phyloP scores from a whole-genome alignment of 2,888 invertebrate species.

The Drosophila villosipedis region DNA sequence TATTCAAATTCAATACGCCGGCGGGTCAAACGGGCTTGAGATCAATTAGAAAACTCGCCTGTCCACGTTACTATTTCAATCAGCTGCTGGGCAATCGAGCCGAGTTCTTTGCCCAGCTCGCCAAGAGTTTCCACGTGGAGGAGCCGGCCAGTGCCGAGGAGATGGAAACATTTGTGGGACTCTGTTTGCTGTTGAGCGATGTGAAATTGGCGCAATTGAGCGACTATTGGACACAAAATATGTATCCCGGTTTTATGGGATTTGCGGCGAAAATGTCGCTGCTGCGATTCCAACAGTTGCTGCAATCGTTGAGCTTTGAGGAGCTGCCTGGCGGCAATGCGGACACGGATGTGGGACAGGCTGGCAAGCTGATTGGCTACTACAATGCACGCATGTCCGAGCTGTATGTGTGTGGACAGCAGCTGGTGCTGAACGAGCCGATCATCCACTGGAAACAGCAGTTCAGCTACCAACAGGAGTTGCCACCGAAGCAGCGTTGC shows the following conservation, averaged over 20 bases:
- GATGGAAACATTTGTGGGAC: conserved; percentile 64
- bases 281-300: conserved; percentile 55
- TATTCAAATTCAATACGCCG: conserved; percentile 58
- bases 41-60: conserved; percentile 29
- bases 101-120: conserved; percentile 57
- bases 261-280: conserved; percentile 58
- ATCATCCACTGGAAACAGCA: conserved; percentile 66
- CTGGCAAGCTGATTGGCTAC: conserved; percentile 46
- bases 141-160: conserved; percentile 46
- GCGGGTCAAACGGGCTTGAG: conserved; percentile 44
- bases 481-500: conserved; percentile 57
- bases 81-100: conserved; percentile 51
- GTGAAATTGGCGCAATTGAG: conserved; percentile 51
- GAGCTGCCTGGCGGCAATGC: conserved; percentile 11
- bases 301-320: conserved; percentile 61
- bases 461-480: conserved; percentile 55
- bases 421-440: conserved; percentile 71
- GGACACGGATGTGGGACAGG: conserved; percentile 14
- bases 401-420: conserved; percentile 65
- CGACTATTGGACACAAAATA: conserved; percentile 64
- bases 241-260: conserved; percentile 59
- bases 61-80: conserved; percentile 59
- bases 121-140: conserved; percentile 47
- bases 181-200: conserved; percentile 65
- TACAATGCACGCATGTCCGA: conserved; percentile 68